Evolutionary conservation across 2,113 vertebrate species (phyloP), one percentile per base, ranked within the genome.

Genomic region (Mesocricetus auratus): DNA sequence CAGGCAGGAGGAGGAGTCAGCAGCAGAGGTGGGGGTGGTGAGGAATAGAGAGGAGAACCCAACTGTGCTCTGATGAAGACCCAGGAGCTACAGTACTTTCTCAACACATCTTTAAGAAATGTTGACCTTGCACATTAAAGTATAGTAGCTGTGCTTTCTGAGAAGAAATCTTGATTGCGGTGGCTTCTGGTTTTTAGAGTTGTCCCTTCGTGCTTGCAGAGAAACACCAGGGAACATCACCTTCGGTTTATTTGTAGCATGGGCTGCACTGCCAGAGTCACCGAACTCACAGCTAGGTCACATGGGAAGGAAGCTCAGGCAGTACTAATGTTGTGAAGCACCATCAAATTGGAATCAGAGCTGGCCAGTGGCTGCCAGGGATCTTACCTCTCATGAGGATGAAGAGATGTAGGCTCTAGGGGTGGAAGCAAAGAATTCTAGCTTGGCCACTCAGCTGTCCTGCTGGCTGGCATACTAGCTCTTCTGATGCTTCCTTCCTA

Each of bases 1-100:
- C 53, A n/a, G n/a, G 64, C 39, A 64, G 7, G 77, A 96, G 94
- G 97, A 98, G 96, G 91, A 91, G 97, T 86, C 95, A 87, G 62
- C 94, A 93, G 95, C 66, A 95, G 93, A 89, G 47, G 86, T 26
- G 19, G 33, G 7, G 22, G 6, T 50, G 24, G 3, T 8, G 7
- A n/a, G 21, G 47, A 17, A 29, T 2, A 17, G 22, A 71, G 36
- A 53, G 22, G 3, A 17, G 22, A 39, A 16, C 22, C 56, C 45
- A 88, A 0, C 66, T 17, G 21, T 9, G 12, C 21, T 73, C 4
- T 11, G 36, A 73, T 73, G 86, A 64, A 96, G 94, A 96, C 66
- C 91, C 87, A 81, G 71, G 15, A 71, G 71, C 85, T 88, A 5
- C 62, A 92, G 16, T 79, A 56, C 73, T 96, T 98, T 89, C 77